Evolutionary conservation across 2,888 invertebrate species (phyloP).

Genomic region (Parnassius mnemosyne): DNA sequence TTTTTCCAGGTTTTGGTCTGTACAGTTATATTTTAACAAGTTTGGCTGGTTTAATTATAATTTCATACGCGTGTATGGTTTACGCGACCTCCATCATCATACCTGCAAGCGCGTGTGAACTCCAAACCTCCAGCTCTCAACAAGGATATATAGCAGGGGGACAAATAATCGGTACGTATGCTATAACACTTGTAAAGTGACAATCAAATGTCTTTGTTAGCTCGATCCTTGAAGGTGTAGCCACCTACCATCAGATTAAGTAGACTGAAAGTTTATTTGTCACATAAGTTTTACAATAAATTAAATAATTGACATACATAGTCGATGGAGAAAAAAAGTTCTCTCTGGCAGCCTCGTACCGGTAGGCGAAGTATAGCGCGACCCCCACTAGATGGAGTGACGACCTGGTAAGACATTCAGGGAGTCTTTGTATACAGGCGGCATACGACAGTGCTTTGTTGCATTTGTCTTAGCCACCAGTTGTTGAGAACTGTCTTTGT

Average conservation of each 20-base stretch:
- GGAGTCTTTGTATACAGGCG: not conserved
- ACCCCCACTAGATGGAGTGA: too few species aligned
- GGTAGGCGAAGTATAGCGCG: too few species aligned
- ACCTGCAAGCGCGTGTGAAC: slow-evolving; percentile 66
- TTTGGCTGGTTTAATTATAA: slow-evolving; percentile 46
- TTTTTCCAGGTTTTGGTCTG: slow-evolving; percentile 37
- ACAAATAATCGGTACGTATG: slow-evolving; percentile 38
- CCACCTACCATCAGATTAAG: too few species aligned
- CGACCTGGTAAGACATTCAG: too few species aligned
- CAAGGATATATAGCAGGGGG: slow-evolving; percentile 52
- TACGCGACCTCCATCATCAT: slow-evolving; percentile 57
- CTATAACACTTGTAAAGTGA: not conserved
- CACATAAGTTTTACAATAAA: too few species aligned
- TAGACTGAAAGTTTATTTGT: too few species aligned
- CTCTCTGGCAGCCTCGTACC: too few species aligned
- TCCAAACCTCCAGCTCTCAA: slow-evolving; percentile 53
- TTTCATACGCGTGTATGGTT: slow-evolving; percentile 52
- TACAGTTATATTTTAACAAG: slow-evolving; percentile 47
- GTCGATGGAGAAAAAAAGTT: too few species aligned
- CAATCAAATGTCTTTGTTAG: too few species aligned
- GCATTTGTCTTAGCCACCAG: not conserved
- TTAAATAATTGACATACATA: too few species aligned
- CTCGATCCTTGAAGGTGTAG: too few species aligned
- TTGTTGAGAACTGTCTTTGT: not conserved
- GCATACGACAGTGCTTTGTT: not conserved